Base-by-base conservation (phyloP, 2,888 invertebrate species). In the Euplagia quadripunctaria region DNA sequence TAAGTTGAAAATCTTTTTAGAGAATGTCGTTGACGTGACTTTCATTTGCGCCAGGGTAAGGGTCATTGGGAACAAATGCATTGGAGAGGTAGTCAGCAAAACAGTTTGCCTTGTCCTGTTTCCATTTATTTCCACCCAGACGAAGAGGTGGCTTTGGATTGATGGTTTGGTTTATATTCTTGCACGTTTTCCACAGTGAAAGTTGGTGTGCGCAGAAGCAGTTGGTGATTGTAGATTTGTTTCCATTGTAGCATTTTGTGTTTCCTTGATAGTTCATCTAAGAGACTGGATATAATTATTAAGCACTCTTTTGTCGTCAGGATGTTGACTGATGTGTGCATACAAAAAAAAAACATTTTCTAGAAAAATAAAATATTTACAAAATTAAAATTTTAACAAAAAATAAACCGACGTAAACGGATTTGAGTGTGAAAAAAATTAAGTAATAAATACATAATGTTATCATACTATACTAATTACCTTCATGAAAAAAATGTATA, bases 51-150 rank as follows among this genome's bases (percentile, higher is more conserved):
- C n/a, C n/a, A n/a, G n/a, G n/a, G n/a, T n/a, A n/a, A n/a, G n/a
- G n/a, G n/a, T 71, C 49, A 41, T 71, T 67, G 20, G 51, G 72
- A 16, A 12, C 12, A 20, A 72, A 72, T 11, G 68, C 68, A 17
- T 68, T 68, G 0, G 63, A n/a, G 1, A 72, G 55, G 20, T 72
- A 55, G 2, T 41, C 20, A 1, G 72, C 72, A 64, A 72, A 72
- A 6, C 52, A 16, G 6, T 64, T 52, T 17, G 42, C n/a, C 9
- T 72, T 68, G 42, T 72, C 63, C n/a, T 51, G 68, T 17, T 49
- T n/a, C 72, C 72, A 72, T 46, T 64, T 65, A 65, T 12, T 64
- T 20, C 61, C 31, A 11, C 20, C 61, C 20, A 20, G 20, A 11
- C n/a, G n/a, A n/a, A n/a, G n/a, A n/a, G n/a, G n/a, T n/a, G n/a